Conservation (phyloP, 1,140 invertebrate species). For the Luehdorfia chinensis region DNA sequence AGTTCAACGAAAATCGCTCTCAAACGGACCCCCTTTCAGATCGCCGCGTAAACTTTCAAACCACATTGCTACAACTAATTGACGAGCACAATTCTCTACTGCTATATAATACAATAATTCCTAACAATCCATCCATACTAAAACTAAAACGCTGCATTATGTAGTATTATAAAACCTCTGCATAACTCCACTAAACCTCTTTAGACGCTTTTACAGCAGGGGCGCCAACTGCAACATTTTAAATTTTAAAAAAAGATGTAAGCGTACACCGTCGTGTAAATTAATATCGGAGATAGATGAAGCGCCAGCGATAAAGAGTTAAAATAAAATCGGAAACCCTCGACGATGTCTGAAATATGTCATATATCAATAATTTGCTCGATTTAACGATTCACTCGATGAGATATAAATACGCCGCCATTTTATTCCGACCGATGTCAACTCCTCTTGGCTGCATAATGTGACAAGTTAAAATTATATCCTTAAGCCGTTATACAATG, state of each 20-base stretch:
- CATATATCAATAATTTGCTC: slow-evolving; percentile 11
- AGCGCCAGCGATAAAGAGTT: not conserved
- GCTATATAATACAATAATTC: too few relatives aligned
- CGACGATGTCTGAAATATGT: slow-evolving; percentile 6
- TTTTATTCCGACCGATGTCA: not conserved
- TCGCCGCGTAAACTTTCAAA: not conserved
- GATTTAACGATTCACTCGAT: slow-evolving; percentile 9
- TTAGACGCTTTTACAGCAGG: too few relatives aligned
- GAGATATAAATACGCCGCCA: slow-evolving; percentile 4
- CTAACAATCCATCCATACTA: too few relatives aligned
- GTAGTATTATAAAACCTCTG: too few relatives aligned
- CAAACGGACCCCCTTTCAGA: slow-evolving; percentile 3
- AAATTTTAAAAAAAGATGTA: not conserved
- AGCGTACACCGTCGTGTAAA: slow-evolving; percentile 1
- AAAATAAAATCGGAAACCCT: not conserved
- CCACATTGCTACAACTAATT: too few relatives aligned
- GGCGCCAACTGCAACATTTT: too few relatives aligned
- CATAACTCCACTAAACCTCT: too few relatives aligned
- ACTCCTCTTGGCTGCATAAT: not conserved
- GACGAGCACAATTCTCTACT: too few relatives aligned
- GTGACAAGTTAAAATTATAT: not conserved
- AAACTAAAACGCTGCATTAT: too few relatives aligned
- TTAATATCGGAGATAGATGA: slow-evolving; percentile 1
- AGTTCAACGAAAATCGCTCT: slow-evolving; percentile 11
- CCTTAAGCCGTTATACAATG: too few relatives aligned